phyloP scores from a whole-genome alignment of 2,113 vertebrate genomes.

The Cyanoliseus patagonus region DNA sequence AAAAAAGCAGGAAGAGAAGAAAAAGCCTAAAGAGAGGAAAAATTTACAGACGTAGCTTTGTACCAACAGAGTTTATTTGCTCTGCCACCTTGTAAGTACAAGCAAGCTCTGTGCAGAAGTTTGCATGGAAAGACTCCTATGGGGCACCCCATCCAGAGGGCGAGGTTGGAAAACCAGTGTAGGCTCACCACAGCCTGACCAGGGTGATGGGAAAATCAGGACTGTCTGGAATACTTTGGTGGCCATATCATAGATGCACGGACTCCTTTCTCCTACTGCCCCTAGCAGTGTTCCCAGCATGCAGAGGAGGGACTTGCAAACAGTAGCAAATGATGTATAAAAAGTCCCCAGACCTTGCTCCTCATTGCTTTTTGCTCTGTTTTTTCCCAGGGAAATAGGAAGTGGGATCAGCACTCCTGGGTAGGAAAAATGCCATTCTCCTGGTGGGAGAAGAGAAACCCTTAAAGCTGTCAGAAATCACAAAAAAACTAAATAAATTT shows the following conservation, averaged over 20 bases:
- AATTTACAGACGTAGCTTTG: background rate
- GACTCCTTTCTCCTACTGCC: background rate
- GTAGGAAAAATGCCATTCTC: background rate
- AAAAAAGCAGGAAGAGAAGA: background rate
- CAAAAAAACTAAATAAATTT: background rate
- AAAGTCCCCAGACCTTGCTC: background rate
- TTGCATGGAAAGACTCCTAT: background rate
- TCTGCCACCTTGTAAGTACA: background rate
- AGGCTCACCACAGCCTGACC: background rate
- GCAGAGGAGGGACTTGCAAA: background rate
- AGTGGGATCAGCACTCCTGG: background rate
- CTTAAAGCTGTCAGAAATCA: background rate
- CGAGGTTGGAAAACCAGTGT: background rate
- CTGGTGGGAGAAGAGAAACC: background rate
- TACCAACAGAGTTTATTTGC: conserved; percentile 9
- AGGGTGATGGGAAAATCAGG: background rate
- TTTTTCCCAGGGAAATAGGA: background rate
- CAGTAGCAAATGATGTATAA: background rate
- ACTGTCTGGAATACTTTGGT: fast-evolving
- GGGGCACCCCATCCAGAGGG: background rate
- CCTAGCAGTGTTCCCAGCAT: background rate
- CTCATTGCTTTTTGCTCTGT: fast-evolving
- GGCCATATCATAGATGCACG: fast-evolving
- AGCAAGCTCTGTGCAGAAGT: background rate
- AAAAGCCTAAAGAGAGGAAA: background rate